Evolutionary conservation across 2,888 invertebrate genomes (phyloP), one percentile per base, ranked within the genome.

Genomic region (Tetramorium bicarinatum): DNA sequence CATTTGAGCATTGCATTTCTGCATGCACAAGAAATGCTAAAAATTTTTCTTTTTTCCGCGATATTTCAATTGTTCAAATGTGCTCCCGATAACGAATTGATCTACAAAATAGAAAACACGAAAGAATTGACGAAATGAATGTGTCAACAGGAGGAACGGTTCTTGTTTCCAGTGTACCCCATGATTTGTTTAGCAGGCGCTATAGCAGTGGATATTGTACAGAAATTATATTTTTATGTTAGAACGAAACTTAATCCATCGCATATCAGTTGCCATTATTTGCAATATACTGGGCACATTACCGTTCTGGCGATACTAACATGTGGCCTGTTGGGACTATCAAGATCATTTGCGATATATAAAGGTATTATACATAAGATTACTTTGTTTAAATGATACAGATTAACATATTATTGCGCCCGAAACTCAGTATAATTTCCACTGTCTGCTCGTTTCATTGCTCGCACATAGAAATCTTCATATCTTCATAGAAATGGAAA

Each of bases 131-230:
- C 21, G 0, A 66, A 21, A 56, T 49, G 3, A 69, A 82, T 69
- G 29, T 84, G 3, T 72, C 92, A 93, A 54, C 92, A 96, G 96
- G 97, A 97, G 94, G 97, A 97, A 95, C 92, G 95, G 86, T 99
- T 99, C 95, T 95, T 99, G 69, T 99, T 98, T 95, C 99, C 99
- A 0, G 96, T 99, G 13, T 99, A 99, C 95, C 99, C 99, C 15
- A 95, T 99, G 95, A 96, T 99, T 81, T 97, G 98, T 89, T 95
- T 99, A 29, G 96, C 97, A 75, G 98, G 97, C 0, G 98, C 98
- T 8, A 96, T 98, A 88, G 96, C 97, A 0, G 95, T 98, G 38
- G 98, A 98, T 94, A 96, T 97, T 79, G 92, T 97, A 29, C 98
- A 98, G 95, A 98, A 98, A 94, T 95, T 98, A 67, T 96, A 96